Conservation (phyloP, 2,797 vertebrate genomes). For the Chiloscyllium punctatum region DNA sequence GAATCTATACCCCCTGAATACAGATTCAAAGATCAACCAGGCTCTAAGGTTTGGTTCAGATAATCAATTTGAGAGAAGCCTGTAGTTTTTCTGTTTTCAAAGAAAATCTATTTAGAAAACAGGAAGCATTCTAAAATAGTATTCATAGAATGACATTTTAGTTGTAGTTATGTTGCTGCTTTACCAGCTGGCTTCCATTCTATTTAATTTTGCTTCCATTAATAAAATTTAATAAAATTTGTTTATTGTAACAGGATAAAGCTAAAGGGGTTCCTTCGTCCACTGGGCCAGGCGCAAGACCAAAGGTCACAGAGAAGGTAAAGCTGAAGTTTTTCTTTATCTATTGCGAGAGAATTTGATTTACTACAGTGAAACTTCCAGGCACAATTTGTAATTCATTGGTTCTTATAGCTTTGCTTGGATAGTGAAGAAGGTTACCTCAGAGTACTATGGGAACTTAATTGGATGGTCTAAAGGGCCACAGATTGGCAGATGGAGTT, state of each 20-base stretch:
- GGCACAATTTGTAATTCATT: background rate
- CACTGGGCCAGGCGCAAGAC: background rate
- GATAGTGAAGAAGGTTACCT: too few species aligned
- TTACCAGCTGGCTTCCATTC: background rate
- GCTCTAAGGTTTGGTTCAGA: background rate
- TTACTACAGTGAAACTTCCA: background rate
- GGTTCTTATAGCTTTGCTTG: background rate
- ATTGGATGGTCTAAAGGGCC: too few species aligned
- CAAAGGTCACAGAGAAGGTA: background rate
- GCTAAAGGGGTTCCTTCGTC: background rate
- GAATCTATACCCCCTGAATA: constrained; percentile 56
- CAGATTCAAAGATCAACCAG: constrained; percentile 47
- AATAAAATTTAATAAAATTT: background rate
- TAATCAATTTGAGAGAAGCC: background rate
- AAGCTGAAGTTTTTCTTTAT: background rate
- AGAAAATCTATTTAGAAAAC: background rate
- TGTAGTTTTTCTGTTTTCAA: background rate
- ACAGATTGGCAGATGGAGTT: too few species aligned
- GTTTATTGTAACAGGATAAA: background rate
- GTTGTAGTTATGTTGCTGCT: background rate
- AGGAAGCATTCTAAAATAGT: background rate
- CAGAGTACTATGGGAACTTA: too few species aligned
- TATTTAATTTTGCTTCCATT: background rate
- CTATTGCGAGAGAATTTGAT: background rate
- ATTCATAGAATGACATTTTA: background rate